phyloP scores from a whole-genome alignment of 2,113 vertebrate genomes.

The Hippocampus guttulatus region DNA sequence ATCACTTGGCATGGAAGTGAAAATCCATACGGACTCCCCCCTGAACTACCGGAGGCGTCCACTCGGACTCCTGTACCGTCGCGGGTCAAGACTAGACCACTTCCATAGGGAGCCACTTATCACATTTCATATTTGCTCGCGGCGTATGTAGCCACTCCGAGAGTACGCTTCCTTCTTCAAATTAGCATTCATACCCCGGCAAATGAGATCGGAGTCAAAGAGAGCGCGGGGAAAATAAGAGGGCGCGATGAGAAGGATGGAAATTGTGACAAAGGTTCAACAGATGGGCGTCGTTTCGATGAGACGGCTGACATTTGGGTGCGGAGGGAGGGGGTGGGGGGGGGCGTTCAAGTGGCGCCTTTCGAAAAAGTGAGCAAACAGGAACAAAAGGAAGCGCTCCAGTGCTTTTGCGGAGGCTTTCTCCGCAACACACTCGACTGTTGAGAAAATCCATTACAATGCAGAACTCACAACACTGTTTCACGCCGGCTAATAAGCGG shows the following conservation, averaged over 20 bases:
- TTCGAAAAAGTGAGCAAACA: conserved; percentile 34
- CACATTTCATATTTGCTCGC: conserved; percentile 42
- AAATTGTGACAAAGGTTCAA: conserved; percentile 59
- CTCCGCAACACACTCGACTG: conserved; percentile 34
- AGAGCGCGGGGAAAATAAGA: conserved; percentile 22
- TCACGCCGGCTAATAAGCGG: conserved; percentile 53
- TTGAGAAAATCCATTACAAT: conserved; percentile 62
- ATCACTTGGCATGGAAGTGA: conserved; percentile 46
- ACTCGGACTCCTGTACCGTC: conserved; percentile 6
- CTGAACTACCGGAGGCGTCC: conserved; percentile 7
- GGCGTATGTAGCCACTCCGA: conserved; percentile 38
- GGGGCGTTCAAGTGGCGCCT: conserved; percentile 11
- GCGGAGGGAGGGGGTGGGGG: conserved; percentile 14
- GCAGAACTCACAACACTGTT: conserved; percentile 56
- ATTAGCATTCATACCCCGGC: conserved; percentile 52
- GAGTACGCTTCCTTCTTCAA: conserved; percentile 31
- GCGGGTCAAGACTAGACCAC: conserved; percentile 30
- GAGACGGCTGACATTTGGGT: conserved; percentile 50
- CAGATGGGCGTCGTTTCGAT: conserved; percentile 58
- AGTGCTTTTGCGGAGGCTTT: conserved; percentile 24
- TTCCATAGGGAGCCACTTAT: conserved; percentile 42
- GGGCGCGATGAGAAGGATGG: conserved; percentile 50
- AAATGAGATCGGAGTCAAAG: conserved; percentile 34
- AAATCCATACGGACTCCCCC: conserved; percentile 65
- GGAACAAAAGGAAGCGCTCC: conserved; percentile 26